Evolutionary conservation across 2,797 vertebrate species (phyloP).

Genomic region (Sardinella longiceps): DNA sequence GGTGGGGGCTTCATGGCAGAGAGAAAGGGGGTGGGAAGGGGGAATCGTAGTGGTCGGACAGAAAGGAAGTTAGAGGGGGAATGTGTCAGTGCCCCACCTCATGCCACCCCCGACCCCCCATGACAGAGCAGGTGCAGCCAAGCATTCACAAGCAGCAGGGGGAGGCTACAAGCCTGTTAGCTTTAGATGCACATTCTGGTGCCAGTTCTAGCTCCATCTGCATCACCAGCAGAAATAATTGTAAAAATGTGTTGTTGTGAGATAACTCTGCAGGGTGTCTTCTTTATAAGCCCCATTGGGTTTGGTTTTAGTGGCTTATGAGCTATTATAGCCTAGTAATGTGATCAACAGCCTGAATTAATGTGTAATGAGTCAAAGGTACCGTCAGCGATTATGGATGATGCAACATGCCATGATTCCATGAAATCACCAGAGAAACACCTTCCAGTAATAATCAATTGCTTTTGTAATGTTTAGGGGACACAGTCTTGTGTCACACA

Average conservation of each 20-base stretch:
- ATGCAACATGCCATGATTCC: no score
- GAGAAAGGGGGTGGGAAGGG: constrained; percentile 57
- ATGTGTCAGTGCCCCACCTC: neutral
- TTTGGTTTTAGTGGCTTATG: neutral
- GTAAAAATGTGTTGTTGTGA: no score
- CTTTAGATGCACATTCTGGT: neutral
- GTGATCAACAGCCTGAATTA: no score
- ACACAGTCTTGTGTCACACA: no score
- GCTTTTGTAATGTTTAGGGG: no score
- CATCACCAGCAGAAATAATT: no score
- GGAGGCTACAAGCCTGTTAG: neutral
- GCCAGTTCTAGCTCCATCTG: neutral
- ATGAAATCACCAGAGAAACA: no score
- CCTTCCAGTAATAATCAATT: no score
- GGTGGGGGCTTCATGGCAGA: constrained; percentile 78
- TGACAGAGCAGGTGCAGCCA: neutral
- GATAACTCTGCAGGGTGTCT: no score
- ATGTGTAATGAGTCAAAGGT: no score
- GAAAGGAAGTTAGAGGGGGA: constrained; percentile 69
- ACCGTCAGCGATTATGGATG: no score
- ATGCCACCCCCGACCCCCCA: neutral
- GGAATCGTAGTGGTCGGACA: constrained; percentile 27
- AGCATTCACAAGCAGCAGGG: neutral
- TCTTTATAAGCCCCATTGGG: neutral
- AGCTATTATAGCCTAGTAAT: no score